A percentile compares a stretch with the other conserved stretches of the same genome.
phyloP scores from a whole-genome alignment of 2,888 invertebrate species.

The Ryuthela nishihirai region DNA sequence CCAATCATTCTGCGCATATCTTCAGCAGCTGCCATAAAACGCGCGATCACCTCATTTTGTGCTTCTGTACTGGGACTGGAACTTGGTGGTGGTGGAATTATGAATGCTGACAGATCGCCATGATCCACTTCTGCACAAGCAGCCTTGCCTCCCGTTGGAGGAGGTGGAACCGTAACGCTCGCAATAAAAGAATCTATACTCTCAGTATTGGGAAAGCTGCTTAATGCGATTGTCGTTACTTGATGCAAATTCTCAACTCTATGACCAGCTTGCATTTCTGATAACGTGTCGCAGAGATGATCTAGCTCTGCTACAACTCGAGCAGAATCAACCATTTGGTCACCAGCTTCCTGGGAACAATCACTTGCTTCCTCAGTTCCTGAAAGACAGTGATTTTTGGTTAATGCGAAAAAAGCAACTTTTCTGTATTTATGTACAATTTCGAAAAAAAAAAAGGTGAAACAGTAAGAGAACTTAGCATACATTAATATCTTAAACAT shows the following conservation, averaged over 20 bases:
- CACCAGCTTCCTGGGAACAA: background rate
- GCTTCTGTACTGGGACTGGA: conserved; percentile 35
- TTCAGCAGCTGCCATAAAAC: conserved; percentile 43
- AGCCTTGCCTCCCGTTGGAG: conserved; percentile 49
- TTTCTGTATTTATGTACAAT: too few relatives aligned
- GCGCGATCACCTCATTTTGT: conserved; percentile 42
- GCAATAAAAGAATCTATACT: conserved; percentile 74
- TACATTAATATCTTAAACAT: too few relatives aligned
- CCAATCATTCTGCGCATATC: conserved; percentile 41
- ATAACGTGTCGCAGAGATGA: conserved; percentile 17
- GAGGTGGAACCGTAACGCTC: conserved; percentile 75
- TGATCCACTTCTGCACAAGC: conserved; percentile 1
- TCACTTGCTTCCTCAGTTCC: too few relatives aligned
- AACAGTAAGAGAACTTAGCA: too few relatives aligned
- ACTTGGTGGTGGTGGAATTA: conserved; percentile 71
- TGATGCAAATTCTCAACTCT: too few relatives aligned
- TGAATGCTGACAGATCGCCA: conserved; percentile 78
- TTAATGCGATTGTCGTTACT: background rate
- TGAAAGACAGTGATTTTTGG: too few relatives aligned
- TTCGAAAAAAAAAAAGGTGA: too few relatives aligned
- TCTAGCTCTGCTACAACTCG: conserved; percentile 33
- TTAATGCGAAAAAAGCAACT: too few relatives aligned
- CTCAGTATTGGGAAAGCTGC: background rate
- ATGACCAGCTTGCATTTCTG: conserved; percentile 10
- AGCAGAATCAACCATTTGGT: conserved; percentile 5